Conservation (phyloP, 37 sponge, comb jelly and placozoan species). For the Tethya wilhelma region DNA sequence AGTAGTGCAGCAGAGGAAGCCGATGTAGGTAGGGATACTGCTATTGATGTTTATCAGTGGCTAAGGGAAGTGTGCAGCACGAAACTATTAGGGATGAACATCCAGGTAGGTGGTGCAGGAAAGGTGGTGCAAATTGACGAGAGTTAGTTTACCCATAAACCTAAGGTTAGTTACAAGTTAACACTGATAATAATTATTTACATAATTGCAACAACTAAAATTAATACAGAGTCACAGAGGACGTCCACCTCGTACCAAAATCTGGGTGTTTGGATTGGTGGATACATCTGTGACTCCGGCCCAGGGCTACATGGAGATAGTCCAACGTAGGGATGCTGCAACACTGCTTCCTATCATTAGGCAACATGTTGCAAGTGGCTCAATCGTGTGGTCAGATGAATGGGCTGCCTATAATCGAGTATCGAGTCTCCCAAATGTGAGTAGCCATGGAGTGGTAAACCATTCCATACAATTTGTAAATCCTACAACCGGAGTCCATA, state of each 20-base stretch:
- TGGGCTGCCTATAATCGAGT: slow-evolving; percentile 63
- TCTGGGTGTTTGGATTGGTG: slow-evolving; percentile 80
- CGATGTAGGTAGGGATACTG: slow-evolving; percentile 26
- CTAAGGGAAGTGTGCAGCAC: slow-evolving; percentile 53
- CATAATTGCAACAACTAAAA: neutral
- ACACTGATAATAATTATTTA: neutral
- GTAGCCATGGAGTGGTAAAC: too few species aligned
- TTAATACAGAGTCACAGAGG: slow-evolving; percentile 48
- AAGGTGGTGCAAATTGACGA: slow-evolving; percentile 58
- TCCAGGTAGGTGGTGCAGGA: too few species aligned
- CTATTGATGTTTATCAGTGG: slow-evolving; percentile 63
- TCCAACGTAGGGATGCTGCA: slow-evolving; percentile 46
- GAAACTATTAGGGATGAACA: slow-evolving; percentile 31
- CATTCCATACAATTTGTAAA: slow-evolving; percentile 57
- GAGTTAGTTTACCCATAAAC: slow-evolving; percentile 52
- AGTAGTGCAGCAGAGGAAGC: slow-evolving; percentile 38
- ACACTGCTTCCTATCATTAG: slow-evolving; percentile 77
- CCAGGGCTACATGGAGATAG: slow-evolving; percentile 73
- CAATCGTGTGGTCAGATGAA: slow-evolving; percentile 58
- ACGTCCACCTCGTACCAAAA: slow-evolving; percentile 28
- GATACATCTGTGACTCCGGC: slow-evolving; percentile 38
- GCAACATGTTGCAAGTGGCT: slow-evolving; percentile 34
- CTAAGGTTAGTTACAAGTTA: slow-evolving; percentile 20
- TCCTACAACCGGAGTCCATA: slow-evolving; percentile 66
- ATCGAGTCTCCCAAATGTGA: slow-evolving; percentile 38